phyloP scores from a whole-genome alignment of 2,113 vertebrate species.

The Myotis davidii region DNA sequence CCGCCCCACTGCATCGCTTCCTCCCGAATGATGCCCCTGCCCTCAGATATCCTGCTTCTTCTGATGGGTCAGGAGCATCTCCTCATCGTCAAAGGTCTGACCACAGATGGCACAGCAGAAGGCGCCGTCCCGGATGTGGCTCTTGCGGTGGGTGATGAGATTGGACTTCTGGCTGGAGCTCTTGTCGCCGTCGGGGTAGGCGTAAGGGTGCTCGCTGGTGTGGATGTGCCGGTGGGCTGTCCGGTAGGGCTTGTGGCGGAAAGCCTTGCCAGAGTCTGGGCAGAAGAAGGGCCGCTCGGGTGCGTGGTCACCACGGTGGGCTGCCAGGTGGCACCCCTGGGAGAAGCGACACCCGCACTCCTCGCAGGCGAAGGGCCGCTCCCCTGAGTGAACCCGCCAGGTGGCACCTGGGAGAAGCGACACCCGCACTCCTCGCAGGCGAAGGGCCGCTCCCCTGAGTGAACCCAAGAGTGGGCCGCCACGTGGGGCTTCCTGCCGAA shows the following conservation, averaged over 20 bases:
- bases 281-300: constrained; percentile 81
- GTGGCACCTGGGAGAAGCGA: constrained; percentile 82
- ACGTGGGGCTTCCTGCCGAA: constrained; percentile 88
- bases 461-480: constrained; percentile 90
- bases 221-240: constrained; percentile 80
- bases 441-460: constrained; percentile 83
- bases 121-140: constrained; percentile 81
- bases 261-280: constrained; percentile 81
- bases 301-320: constrained; percentile 79
- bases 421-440: constrained; percentile 80
- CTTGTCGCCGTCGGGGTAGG: constrained; percentile 76
- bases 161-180: constrained; percentile 81
- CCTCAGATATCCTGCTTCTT: constrained; percentile 83
- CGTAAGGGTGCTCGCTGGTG: constrained; percentile 73
- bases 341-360: constrained; percentile 81
- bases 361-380: constrained; percentile 80
- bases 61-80: constrained; percentile 88
- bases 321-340: constrained; percentile 81
- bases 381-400: constrained; percentile 88
- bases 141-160: constrained; percentile 79
- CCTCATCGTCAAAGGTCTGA: constrained; percentile 81
- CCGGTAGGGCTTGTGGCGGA: constrained; percentile 82
- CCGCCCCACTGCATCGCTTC: background rate
- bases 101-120: constrained; percentile 80
- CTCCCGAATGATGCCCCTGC: background rate